Conservation (phyloP, 2,888 invertebrate genomes). For the Myathropa florea region DNA sequence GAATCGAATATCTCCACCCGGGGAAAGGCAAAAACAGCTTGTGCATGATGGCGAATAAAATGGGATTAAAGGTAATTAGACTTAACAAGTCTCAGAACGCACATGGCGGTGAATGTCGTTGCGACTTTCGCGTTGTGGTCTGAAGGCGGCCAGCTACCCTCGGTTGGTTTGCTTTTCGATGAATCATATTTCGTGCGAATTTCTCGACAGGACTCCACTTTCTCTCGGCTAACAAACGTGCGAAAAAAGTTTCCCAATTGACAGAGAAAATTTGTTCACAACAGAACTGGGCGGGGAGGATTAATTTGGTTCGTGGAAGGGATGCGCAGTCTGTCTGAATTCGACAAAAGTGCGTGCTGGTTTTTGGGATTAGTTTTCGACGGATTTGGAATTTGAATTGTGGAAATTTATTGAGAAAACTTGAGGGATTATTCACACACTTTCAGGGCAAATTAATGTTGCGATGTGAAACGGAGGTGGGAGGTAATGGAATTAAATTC, state of each 20-base stretch:
- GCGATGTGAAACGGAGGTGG: no score
- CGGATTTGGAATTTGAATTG: not conserved
- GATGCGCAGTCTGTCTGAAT: not conserved
- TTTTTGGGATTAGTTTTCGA: slow-evolving; percentile 3
- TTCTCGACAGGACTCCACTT: slow-evolving; percentile 27
- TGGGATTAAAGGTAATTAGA: slow-evolving; percentile 68
- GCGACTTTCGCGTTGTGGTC: not conserved
- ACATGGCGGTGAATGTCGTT: not conserved
- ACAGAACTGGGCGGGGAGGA: slow-evolving; percentile 36
- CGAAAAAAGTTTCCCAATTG: slow-evolving; percentile 38
- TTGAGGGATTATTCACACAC: not conserved
- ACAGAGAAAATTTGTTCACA: not conserved
- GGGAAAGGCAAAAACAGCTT: slow-evolving; percentile 23
- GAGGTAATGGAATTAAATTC: not conserved
- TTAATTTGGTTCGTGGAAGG: not conserved
- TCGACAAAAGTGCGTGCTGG: slow-evolving; percentile 9
- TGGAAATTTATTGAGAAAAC: slow-evolving; percentile 25
- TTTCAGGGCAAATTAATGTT: not conserved
- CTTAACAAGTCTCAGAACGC: slow-evolving; percentile 27
- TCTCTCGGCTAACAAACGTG: slow-evolving; percentile 46
- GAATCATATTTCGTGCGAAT: slow-evolving; percentile 56
- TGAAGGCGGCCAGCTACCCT: not conserved
- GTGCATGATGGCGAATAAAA: slow-evolving; percentile 58
- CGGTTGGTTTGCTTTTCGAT: slow-evolving; percentile 15
- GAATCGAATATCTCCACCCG: slow-evolving; percentile 52